phyloP scores from a whole-genome alignment of 2,888 invertebrate genomes.

The Tromatobia lineatoria region DNA sequence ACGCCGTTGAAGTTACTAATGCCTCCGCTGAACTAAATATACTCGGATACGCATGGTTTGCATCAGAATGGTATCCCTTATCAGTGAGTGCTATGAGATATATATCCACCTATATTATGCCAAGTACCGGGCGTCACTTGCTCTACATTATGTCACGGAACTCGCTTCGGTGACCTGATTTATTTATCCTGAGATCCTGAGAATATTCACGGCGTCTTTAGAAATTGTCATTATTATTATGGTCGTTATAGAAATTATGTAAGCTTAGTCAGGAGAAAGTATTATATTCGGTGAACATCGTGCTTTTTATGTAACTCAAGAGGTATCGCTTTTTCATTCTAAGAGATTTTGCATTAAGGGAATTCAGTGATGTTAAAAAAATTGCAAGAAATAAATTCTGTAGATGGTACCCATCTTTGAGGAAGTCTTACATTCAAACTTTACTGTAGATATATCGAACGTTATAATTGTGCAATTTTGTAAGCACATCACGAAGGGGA shows the following conservation, averaged over 20 bases:
- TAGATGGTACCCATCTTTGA: too few species aligned
- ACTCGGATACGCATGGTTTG: conserved; percentile 38
- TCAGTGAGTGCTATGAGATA: neutral
- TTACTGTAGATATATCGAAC: too few species aligned
- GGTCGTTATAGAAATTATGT: neutral
- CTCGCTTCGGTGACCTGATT: conserved; percentile 7
- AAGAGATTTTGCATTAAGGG: too few species aligned
- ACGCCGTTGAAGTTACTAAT: conserved; percentile 58
- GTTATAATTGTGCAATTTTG: too few species aligned
- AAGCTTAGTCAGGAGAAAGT: neutral
- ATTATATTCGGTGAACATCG: neutral
- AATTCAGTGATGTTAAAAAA: too few species aligned
- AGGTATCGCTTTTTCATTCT: neutral
- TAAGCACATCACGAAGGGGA: too few species aligned
- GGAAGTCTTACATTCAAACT: too few species aligned
- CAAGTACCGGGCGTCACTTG: conserved; percentile 15
- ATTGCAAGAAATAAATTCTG: too few species aligned
- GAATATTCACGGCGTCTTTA: neutral
- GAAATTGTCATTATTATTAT: neutral
- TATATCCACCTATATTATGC: neutral
- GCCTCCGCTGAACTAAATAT: conserved; percentile 56
- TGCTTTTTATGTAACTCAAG: too few species aligned
- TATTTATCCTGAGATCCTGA: neutral
- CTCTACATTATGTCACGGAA: neutral
- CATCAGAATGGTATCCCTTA: conserved; percentile 53